Conservation (phyloP, 2,113 vertebrate species). For the Elaphurus davidianus region DNA sequence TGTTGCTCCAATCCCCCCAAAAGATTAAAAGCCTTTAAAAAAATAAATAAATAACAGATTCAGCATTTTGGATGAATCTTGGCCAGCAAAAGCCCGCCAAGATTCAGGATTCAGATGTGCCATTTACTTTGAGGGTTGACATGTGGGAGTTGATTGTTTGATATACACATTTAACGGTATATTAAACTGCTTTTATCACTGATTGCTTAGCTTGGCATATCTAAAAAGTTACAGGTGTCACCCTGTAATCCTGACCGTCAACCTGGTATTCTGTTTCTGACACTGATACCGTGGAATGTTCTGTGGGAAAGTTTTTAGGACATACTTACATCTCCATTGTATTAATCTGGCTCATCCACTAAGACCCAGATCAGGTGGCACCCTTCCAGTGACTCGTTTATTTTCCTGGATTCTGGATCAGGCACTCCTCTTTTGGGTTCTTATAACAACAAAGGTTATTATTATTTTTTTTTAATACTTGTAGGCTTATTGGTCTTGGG, state of each 20-base stretch:
- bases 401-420: neutral
- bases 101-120: neutral
- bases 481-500: neutral
- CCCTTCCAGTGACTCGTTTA: neutral
- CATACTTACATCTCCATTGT: neutral
- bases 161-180: neutral
- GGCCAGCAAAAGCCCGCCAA: neutral
- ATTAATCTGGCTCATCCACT: neutral
- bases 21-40: neutral
- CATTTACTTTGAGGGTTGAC: neutral
- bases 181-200: neutral
- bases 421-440: neutral
- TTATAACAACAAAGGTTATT: neutral
- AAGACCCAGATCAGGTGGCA: neutral
- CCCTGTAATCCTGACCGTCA: neutral
- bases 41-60: neutral
- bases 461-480: neutral
- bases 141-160: neutral
- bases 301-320: neutral
- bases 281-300: neutral
- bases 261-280: neutral
- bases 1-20: neutral
- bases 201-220: neutral
- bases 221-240: neutral
- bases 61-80: neutral